Evolutionary conservation across 1,140 invertebrate genomes (phyloP), one percentile per base, ranked within the genome.

Genomic region (Gryllus bimaculatus): DNA sequence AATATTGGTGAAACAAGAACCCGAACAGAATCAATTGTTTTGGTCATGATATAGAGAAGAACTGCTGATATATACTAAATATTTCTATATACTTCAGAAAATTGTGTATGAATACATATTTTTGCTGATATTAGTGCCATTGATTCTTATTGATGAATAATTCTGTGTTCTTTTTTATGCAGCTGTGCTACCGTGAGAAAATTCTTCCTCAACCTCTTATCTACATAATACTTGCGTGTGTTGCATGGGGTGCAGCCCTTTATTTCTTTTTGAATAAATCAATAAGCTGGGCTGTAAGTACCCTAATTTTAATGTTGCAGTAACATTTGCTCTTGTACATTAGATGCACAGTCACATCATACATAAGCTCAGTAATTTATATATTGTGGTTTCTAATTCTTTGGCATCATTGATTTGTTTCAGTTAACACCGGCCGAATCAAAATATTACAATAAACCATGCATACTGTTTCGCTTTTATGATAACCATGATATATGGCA

Each of bases 401-500:
- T 15, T 76, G 18, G 2, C 26, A 39, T 39, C 26, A 1, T 39
- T 39, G 26, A 8, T 81, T 10, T 82, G 15, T 81, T 85, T 0
- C 85, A 94, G 91, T 81, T 91, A 82, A 93, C 92, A 3, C 94
- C 96, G 13, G 94, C 95, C 0, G 87, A 92, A 83, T 96, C 94
- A 0, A 89, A 95, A 49, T 87, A 89, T 47, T 90, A 89, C 81
- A 98, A 97, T 85, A 89, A 89, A 73, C 88, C 89, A 39, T 98
- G 96, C 84, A 86, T 90, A 8, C 83, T 96, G 8, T 86, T 96
- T 5, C 86, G 90, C 77, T 96, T 96, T 83, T 96, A 94, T 84
- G 96, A 98, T 86, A 90, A 88, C 49, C 96, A 97, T 85, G 95
- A 97, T 83, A 89, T 95, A 39, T 97, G 96, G 96, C 95, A 97